Conservation (phyloP, 2,888 invertebrate genomes). For the Microctonus hyperodae region DNA sequence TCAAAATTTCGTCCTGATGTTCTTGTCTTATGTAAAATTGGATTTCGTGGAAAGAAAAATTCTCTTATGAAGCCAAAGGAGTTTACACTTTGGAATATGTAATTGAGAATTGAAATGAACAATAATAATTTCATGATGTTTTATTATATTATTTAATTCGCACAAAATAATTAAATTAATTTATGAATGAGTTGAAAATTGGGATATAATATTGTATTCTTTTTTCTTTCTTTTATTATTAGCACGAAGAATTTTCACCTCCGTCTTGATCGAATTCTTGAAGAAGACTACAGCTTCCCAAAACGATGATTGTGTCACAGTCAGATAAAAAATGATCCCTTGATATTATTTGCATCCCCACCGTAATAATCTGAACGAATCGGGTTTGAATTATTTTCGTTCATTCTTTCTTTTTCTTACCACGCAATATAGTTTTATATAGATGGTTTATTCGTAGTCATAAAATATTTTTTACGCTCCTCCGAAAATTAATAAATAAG, state of each 20-base stretch:
- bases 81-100: not conserved
- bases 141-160: not conserved
- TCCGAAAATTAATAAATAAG: no score
- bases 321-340: not conserved
- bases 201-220: no score
- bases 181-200: no score
- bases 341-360: not conserved
- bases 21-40: conserved; percentile 16
- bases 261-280: not conserved
- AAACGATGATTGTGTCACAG: not conserved
- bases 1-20: not conserved
- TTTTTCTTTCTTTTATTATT: no score
- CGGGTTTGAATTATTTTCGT: not conserved
- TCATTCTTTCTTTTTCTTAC: not conserved
- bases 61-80: conserved; percentile 12
- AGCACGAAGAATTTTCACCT: no score
- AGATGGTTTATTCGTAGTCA: no score
- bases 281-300: no score
- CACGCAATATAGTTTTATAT: not conserved
- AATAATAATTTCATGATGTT: no score
- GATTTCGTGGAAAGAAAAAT: conserved; percentile 16
- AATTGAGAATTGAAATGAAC: not conserved
- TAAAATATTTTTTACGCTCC: no score
- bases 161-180: no score
- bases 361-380: not conserved